Base-by-base conservation (phyloP, 2,113 vertebrate genomes). In the Tichodroma muraria region DNA sequence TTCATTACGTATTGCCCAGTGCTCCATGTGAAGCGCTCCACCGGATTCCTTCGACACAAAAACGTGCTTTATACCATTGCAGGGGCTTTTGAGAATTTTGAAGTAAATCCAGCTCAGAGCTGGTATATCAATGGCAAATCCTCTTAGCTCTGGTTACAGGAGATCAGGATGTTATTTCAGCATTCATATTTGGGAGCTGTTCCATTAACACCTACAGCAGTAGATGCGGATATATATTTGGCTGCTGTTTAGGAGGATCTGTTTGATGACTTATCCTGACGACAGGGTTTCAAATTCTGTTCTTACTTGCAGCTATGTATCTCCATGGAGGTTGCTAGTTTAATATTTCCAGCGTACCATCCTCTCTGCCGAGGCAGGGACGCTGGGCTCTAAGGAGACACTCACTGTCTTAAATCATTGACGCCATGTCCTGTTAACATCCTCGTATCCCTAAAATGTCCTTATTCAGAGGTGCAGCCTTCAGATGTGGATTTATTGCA, bases 61-160 rank as follows among this genome's bases (percentile, higher is more conserved):
- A 97, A 96, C 70, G 35, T 95, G 95, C 96, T 95, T 97, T 95
- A 95, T 94, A 91, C 94, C 91, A 80, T 87, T 90, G 80, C 93
- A 97, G 95, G 86, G 92, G 89, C 95, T 97, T 97, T 96, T 83
- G 94, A 97, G 91, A 91, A 95, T 91, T 92, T 84, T 91, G 94
- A 96, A 92, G 66, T 93, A 97, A 97, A 97, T 97, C 97, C 97
- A 96, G 88, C 88, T 97, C 92, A 66, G 92, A 94, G 95, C 88
- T 95, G 95, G 88, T 96, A 64, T 97, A 96, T 97, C 97, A 95
- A 96, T 96, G 96, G 96, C 93, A 98, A 97, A 97, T 97, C 97
- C 97, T 97, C 94, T 97, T 97, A 97, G 97, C 96, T 96, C 93
- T 94, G 85, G 96, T 96, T 96, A 84, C 89, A 95, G 92, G 64